Conservation (phyloP, 2,113 vertebrate genomes). For the Symphodus melops region DNA sequence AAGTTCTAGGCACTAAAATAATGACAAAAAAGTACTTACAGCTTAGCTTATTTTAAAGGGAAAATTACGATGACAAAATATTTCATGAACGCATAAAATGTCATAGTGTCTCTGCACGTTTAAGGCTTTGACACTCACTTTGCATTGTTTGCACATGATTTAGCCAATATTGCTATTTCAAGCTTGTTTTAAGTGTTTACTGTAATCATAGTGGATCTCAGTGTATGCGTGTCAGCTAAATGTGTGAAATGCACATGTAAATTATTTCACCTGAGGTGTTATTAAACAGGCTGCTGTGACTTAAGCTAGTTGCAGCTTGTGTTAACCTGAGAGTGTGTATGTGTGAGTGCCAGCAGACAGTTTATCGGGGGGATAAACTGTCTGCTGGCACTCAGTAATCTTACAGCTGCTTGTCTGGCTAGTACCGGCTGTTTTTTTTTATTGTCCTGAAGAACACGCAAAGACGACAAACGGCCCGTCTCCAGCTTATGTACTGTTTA, state of each 20-base stretch:
- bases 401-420: conserved; percentile 59
- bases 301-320: conserved; percentile 61
- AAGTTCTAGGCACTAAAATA: neutral
- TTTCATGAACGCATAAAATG: no score
- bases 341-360: conserved; percentile 52
- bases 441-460: conserved; percentile 20
- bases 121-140: neutral
- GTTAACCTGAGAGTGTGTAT: conserved; percentile 19
- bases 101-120: neutral
- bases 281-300: conserved; percentile 62
- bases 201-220: conserved; percentile 58
- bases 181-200: conserved; percentile 64
- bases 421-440: conserved; percentile 40
- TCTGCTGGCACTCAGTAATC: conserved; percentile 68
- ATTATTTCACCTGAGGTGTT: conserved; percentile 63
- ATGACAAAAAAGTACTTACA: no score
- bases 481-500: conserved; percentile 1
- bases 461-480: neutral
- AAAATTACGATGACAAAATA: neutral
- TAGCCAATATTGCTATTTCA: conserved; percentile 39
- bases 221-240: conserved; percentile 57
- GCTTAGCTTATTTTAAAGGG: neutral
- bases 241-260: conserved; percentile 48
- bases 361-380: no score
- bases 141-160: conserved; percentile 39